Percentiles rank a stretch among this genome's conserved stretches.
These are phyloP conservation scores for Pelmatolapia mariae DNA, from an alignment of 2,113 vertebrate genomes.

Conservation along the genomic window DNA sequence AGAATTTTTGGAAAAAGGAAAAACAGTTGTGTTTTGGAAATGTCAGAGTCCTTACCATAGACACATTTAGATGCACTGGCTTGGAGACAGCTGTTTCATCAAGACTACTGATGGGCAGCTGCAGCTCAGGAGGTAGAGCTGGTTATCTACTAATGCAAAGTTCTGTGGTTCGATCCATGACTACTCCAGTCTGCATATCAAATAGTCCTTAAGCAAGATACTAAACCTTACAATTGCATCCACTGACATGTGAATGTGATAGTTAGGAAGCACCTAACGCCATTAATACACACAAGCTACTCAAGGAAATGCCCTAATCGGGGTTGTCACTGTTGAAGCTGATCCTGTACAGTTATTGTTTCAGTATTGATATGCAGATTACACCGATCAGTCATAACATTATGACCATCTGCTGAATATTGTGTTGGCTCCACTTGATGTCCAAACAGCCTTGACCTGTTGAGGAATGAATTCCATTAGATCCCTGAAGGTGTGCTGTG, in stretches of 20 bases:
- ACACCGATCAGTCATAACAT: not conserved
- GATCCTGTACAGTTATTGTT: not conserved
- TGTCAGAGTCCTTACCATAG: not conserved
- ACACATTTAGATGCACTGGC: not conserved
- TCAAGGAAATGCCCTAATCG: not conserved
- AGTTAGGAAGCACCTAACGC: no score
- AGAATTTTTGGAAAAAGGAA: rapidly evolving
- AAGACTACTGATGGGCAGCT: not conserved
- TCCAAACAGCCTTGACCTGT: not conserved
- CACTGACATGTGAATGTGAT: no score
- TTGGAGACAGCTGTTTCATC: not conserved
- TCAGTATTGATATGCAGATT: not conserved
- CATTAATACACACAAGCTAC: not conserved
- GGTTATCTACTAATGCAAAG: not conserved
- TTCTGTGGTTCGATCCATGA: no score
- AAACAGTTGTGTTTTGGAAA: not conserved
- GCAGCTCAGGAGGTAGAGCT: not conserved
- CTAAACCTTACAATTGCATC: no score
- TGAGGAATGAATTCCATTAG: not conserved
- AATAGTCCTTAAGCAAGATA: no score
- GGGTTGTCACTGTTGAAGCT: not conserved
- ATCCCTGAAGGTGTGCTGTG: not conserved
- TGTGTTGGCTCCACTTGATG: not conserved
- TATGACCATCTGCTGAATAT: not conserved
- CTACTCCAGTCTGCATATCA: no score